phyloP scores from a whole-genome alignment of 2,888 invertebrate genomes.

The Alviniconcha strummeri region DNA sequence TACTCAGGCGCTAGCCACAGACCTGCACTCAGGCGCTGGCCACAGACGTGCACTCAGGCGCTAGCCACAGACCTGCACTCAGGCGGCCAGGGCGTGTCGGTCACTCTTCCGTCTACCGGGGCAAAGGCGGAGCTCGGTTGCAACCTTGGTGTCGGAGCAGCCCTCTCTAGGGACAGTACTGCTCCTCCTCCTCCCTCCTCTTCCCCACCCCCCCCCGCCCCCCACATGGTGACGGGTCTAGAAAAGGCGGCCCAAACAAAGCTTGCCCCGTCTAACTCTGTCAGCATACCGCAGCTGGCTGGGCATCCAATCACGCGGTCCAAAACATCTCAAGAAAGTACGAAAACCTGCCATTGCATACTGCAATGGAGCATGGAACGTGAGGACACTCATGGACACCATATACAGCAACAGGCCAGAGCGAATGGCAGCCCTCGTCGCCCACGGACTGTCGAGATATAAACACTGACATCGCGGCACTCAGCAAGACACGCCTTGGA shows the following conservation, averaged over 20 bases:
- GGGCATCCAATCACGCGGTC: not conserved
- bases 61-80: not conserved
- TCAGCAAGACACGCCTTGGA: not conserved
- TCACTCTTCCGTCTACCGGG: not conserved
- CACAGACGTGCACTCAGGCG: not conserved
- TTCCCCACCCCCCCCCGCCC: too few species aligned
- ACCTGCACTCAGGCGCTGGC: not conserved
- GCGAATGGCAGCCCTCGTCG: not conserved
- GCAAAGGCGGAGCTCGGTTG: not conserved
- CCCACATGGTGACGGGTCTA: not conserved
- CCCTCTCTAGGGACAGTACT: conserved; percentile 9
- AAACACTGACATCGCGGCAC: conserved; percentile 10
- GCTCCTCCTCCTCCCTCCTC: not conserved
- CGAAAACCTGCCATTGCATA: not conserved
- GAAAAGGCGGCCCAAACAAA: not conserved
- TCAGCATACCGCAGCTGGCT: conserved; percentile 11
- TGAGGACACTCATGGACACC: not conserved
- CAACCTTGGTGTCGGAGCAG: conserved; percentile 6
- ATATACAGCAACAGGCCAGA: not conserved
- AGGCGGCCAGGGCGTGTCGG: not conserved
- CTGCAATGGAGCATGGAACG: not conserved
- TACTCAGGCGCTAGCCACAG: too few species aligned
- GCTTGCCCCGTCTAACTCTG: not conserved
- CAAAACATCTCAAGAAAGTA: not conserved
- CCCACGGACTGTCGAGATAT: not conserved